These are phyloP conservation scores for Rhagophthalmus giganteus DNA, from an alignment of 2,888 invertebrate genomes.

Conservation along the genomic window DNA sequence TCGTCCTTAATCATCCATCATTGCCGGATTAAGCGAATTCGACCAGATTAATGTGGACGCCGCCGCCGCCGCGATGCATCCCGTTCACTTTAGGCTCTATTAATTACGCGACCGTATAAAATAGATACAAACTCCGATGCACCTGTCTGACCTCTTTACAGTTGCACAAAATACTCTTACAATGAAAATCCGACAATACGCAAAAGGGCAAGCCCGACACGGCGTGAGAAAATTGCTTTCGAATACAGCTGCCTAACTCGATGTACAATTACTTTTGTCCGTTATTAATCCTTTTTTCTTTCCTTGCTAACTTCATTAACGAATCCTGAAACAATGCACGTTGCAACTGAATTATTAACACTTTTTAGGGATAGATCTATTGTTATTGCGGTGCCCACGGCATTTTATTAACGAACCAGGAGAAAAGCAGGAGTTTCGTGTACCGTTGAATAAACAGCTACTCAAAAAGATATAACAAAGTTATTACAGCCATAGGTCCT, in stretches of 20 bases:
- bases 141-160: slow-evolving; percentile 34
- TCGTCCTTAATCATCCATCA: slow-evolving; percentile 52
- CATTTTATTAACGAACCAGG: slow-evolving; percentile 14
- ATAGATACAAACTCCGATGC: slow-evolving; percentile 7
- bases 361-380: slow-evolving; percentile 8
- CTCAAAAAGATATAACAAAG: too few relatives aligned
- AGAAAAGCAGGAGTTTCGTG: not conserved
- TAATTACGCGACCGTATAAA: slow-evolving; percentile 38
- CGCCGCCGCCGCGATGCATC: slow-evolving; percentile 18
- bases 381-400: slow-evolving; percentile 4
- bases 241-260: slow-evolving; percentile 17
- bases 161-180: slow-evolving; percentile 5
- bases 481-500: too few relatives aligned
- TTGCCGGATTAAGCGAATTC: slow-evolving; percentile 50
- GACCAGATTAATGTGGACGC: slow-evolving; percentile 42
- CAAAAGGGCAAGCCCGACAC: slow-evolving; percentile 11
- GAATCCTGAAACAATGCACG: slow-evolving; percentile 17
- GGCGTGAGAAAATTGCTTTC: slow-evolving; percentile 19
- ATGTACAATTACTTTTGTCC: slow-evolving; percentile 28
- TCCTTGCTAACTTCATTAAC: slow-evolving; percentile 10
- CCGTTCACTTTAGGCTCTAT: slow-evolving; percentile 38
- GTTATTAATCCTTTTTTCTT: slow-evolving; percentile 21
- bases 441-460: slow-evolving; percentile 1
- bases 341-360: slow-evolving; percentile 11
- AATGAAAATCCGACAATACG: slow-evolving; percentile 3